Conservation (phyloP, 2,797 vertebrate genomes). For the Lateolabrax maculatus region DNA sequence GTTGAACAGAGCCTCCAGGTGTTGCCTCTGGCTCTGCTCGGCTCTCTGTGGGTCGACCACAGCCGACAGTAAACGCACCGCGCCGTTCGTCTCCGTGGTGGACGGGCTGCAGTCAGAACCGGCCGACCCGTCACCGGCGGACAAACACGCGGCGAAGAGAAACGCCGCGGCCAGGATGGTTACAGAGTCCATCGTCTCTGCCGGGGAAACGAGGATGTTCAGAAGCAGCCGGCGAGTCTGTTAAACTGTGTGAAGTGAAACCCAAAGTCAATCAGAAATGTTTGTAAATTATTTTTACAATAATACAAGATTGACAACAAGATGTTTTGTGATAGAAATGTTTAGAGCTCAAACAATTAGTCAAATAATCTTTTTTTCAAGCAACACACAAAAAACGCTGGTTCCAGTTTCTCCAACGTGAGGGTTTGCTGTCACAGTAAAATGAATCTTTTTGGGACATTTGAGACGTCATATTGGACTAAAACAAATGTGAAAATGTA, state of each 20-base stretch:
- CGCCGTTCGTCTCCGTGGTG: background rate
- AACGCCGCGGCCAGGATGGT: conserved; percentile 34
- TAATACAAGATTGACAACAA: too few relatives aligned
- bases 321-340: too few relatives aligned
- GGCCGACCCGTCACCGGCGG: background rate
- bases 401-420: too few relatives aligned
- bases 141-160: conserved; percentile 13
- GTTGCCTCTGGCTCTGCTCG: conserved; percentile 82
- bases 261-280: too few relatives aligned
- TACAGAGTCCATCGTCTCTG: conserved; percentile 32
- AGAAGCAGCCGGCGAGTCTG: background rate
- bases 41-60: conserved; percentile 86
- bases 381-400: too few relatives aligned
- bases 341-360: too few relatives aligned
- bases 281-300: too few relatives aligned
- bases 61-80: conserved; percentile 45
- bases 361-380: too few relatives aligned
- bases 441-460: too few relatives aligned
- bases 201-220: accelerated
- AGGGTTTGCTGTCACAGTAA: too few relatives aligned
- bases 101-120: conserved; percentile 52
- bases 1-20: conserved; percentile 92
- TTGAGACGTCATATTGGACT: too few relatives aligned
- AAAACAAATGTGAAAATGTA: too few relatives aligned
- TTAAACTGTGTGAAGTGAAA: background rate